Evolutionary conservation across 2,113 vertebrate genomes (phyloP).

Genomic region (Cettia cetti): DNA sequence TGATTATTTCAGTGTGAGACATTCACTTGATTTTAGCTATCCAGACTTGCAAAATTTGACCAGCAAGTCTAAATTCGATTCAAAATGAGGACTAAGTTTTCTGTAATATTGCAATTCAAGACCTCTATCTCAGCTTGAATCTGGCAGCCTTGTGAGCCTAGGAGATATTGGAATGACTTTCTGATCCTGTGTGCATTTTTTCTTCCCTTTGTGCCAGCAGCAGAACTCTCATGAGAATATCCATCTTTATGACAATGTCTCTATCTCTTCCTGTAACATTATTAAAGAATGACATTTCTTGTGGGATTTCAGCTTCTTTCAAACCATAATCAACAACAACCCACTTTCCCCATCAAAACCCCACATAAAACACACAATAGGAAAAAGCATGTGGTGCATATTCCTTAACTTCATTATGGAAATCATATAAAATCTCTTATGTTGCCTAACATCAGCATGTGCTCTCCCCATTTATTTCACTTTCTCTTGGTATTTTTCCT

Average conservation of each 20-base stretch:
- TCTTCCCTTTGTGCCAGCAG: background rate
- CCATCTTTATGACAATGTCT: conserved; percentile 6
- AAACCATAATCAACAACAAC: background rate
- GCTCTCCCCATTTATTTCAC: background rate
- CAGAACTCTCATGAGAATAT: background rate
- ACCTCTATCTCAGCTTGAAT: background rate
- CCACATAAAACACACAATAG: background rate
- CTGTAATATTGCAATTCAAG: background rate
- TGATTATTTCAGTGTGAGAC: background rate
- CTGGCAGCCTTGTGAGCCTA: background rate
- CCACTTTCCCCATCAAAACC: background rate
- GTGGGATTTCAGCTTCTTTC: background rate
- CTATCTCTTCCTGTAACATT: background rate
- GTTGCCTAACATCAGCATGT: background rate
- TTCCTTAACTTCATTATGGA: background rate
- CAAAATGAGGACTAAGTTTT: background rate
- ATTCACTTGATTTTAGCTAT: background rate
- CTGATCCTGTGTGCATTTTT: background rate
- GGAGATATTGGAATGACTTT: background rate
- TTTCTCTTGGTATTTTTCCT: background rate
- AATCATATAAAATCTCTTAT: background rate
- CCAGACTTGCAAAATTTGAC: background rate
- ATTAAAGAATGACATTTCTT: background rate
- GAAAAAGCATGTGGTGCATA: background rate
- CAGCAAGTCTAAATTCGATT: background rate